Conservation (phyloP, 92 coral and sea anemone genomes). For the Zoanthus sansibaricus region DNA sequence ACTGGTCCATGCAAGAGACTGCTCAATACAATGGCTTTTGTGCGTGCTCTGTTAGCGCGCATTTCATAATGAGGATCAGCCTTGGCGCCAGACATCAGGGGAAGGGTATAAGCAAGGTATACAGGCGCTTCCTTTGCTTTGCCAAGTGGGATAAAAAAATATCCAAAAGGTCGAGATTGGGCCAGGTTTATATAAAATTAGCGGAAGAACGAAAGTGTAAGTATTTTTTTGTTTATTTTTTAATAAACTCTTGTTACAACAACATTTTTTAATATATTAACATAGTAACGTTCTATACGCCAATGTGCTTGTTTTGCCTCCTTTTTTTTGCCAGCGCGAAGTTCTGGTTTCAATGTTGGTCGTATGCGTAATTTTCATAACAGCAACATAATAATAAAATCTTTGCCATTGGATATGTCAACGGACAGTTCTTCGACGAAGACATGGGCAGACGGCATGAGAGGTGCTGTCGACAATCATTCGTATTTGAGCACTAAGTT, state of each 20-base stretch:
- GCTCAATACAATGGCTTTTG: constrained; percentile 18
- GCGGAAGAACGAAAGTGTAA: background rate
- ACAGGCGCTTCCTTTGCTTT: constrained; percentile 9
- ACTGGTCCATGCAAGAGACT: constrained; percentile 12
- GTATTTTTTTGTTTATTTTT: background rate
- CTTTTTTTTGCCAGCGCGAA: constrained; percentile 7
- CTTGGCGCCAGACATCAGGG: constrained; percentile 23
- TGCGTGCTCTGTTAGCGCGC: constrained; percentile 18
- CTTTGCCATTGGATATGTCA: constrained; percentile 4
- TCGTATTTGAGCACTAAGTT: constrained; percentile 4
- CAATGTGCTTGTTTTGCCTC: background rate
- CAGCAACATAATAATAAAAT: background rate
- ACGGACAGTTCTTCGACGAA: constrained; percentile 3
- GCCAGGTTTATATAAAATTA: background rate
- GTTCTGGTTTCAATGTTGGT: constrained; percentile 4
- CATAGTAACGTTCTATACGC: constrained; percentile 8
- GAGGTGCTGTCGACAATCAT: constrained; percentile 6
- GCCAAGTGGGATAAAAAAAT: background rate
- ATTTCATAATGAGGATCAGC: constrained; percentile 24
- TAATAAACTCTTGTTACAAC: constrained; percentile 1
- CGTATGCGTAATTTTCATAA: constrained; percentile 1
- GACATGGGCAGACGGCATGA: constrained; percentile 11
- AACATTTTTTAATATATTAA: background rate
- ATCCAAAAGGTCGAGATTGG: constrained; percentile 5
- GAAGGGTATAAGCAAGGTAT: constrained; percentile 14